Base-by-base conservation (phyloP, 2,888 invertebrate species). In the Diachrysia chrysitis region DNA sequence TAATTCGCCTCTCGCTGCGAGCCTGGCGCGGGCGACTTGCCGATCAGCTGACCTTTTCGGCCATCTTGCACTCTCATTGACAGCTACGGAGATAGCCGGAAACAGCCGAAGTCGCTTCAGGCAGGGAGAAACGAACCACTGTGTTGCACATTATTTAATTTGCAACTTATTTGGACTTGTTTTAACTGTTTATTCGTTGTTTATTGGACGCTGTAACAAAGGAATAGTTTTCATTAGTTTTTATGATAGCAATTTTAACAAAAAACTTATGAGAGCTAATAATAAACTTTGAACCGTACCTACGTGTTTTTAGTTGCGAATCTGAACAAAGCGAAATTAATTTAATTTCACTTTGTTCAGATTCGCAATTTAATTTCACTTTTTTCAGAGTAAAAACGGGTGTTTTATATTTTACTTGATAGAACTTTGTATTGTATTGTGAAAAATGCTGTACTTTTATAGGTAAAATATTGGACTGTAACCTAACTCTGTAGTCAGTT, bases 41-140 rank as follows among this genome's bases (percentile, higher is more conserved):
- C 84, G 89, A 95, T 95, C 95, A 95, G 95, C 95, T 95, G 91
- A 95, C 92, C 83, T 95, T 93, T 78, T 93, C 95, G 89, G 93
- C 93, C 94, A 94, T 94, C 74, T 89, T 91, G 87, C 3, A n/a
- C 70, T 78, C 85, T 92, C 89, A 93, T 83, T 92, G 90, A 88
- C 90, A 88, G 84, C 80, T 85, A 74, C 87, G 84, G 83, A 82
- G 83, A 88, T 83, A 79, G 73, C 77, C 84, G 83, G 85, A 74
- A 25, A 76, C 67, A 55, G 69, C 71, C 76, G 85, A 84, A 62
- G 69, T 63, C 48, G 63, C 72, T 70, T 76, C 82, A 63, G 77
- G 62, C 19, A 71, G 70, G 55, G 75, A 61, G 56, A 73, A 69
- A 29, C 55, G 73, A 16, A 66, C 76, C 66, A 69, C 79, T 66